Evolutionary conservation across 1,140 invertebrate genomes (phyloP), one percentile per base, ranked within the genome.

Genomic region (Charaxes varanes): DNA sequence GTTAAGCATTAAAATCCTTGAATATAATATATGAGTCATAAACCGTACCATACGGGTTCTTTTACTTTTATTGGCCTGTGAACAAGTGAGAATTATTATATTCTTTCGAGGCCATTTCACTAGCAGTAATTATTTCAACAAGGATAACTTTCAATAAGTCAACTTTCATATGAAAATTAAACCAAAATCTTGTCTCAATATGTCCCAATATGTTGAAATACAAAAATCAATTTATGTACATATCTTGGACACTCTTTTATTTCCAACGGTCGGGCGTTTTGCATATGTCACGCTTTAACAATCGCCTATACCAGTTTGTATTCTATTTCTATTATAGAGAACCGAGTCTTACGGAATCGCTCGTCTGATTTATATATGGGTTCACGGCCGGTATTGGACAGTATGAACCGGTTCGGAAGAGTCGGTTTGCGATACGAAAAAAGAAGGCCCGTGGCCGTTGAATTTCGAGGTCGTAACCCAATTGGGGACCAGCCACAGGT

Each of bases 381-480:
- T 59, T 42, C 51, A 45, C 47, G 46, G 50, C 40, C 49, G 47
- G 52, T 59, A 57, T 55, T 31, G 64, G 42, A 35, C 45, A 34
- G 17, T 31, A 24, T 17, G 13, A 60, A 76, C 72, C 76, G 76
- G 76, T 80, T 79, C 55, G 14, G 58, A 59, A 58, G 60, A 62
- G 48, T 56, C 51, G 53, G 58, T 60, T 61, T 55, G 57, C 56
- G 59, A 62, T 63, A 54, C 57, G 55, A 64, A 62, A 70, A 76
- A 76, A 72, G 59, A 80, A 64, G 57, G 54, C 50, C 58, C 56
- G 55, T 59, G 60, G 53, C 59, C 43, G 59, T 66, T 66, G 65
- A 62, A 54, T 69, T 76, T 80, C 71, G 76, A 80, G 76, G 76
- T 65, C 76, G 57, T 46, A 76, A 77, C 76, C 76, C 70, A 80